Evolutionary conservation across 1,140 invertebrate genomes (phyloP).

Genomic region (Nasonia longicornis): DNA sequence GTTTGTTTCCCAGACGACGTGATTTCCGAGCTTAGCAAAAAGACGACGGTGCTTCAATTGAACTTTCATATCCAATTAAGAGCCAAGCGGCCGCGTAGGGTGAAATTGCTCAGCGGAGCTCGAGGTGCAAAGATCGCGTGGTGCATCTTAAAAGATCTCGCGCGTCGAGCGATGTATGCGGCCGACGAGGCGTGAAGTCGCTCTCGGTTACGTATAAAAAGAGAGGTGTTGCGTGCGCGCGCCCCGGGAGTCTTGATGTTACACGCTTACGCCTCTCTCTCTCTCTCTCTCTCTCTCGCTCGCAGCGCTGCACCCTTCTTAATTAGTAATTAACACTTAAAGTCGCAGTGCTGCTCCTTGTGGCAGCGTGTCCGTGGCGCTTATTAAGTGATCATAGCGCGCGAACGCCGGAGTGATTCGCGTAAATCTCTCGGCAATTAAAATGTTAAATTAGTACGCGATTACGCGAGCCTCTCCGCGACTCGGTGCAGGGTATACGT

Average conservation of each 20-base stretch:
- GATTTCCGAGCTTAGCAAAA: neutral
- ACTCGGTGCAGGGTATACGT: too few species aligned
- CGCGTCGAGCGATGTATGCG: neutral
- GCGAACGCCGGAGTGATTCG: neutral
- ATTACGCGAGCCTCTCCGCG: neutral
- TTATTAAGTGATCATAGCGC: constrained; percentile 29
- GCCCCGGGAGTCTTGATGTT: constrained; percentile 55
- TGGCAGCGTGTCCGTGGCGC: neutral
- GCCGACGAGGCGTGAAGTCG: neutral
- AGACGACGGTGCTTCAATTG: neutral
- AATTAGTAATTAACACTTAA: constrained; percentile 71
- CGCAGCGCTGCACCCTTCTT: constrained; percentile 61
- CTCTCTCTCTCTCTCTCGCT: constrained; percentile 55
- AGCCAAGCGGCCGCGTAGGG: neutral
- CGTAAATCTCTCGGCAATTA: constrained; percentile 33
- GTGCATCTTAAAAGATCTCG: neutral
- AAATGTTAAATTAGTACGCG: constrained; percentile 42
- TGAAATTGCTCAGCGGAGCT: neutral
- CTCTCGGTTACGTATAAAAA: neutral
- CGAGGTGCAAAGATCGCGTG: neutral
- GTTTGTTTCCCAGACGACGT: neutral
- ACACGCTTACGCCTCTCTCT: constrained; percentile 39
- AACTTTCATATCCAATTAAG: neutral
- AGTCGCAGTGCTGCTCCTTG: constrained; percentile 51
- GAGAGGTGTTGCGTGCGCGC: constrained; percentile 11